Evolutionary conservation across 2,888 invertebrate species (phyloP), one percentile per base, ranked within the genome.

Genomic region (Cetonia aurata): DNA sequence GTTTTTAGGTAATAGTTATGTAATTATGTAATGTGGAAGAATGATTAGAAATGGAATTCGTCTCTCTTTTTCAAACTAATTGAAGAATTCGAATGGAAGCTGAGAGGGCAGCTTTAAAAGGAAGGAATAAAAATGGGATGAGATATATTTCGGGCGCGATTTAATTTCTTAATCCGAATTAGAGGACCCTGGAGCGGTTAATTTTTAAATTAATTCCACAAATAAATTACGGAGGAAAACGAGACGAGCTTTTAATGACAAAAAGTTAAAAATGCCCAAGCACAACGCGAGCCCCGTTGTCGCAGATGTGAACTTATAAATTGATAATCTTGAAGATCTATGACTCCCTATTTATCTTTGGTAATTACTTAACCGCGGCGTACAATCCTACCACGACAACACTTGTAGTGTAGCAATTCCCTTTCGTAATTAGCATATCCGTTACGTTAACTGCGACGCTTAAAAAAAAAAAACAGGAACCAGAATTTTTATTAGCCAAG

Each of bases 301-400:
- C 83, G 79, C 83, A 84, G 83, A 84, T 84, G 83, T 79, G 81
- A 78, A 81, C 78, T 81, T 78, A 81, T 80, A 82, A 82, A 83
- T 82, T 83, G 82, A 81, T 83, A 83, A 83, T 83, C 82, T 80
- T 79, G 78, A 82, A 83, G 83, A 83, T 83, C 79, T 82, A 83
- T 81, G 77, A 79, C 81, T 76, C 79, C 62, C 81, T 81, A 81
- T 82, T 82, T 79, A 82, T 79, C 79, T 70, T 71, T 71, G 55
- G 77, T 76, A 81, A 83, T 83, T 83, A 82, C 81, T 37, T 80
- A 77, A 68, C 50, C 57, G 48, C 62, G 52, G 19, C n/a, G 57
- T 15, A 44, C 56, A 55, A 41, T 65, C 67, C 55, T 25, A 13
- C 46, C 42, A 50, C 9, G n/a, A 46, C 31, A 50, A 65, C 50